Percentiles rank a stretch among this genome's conserved stretches.
Evolutionary conservation across 2,888 invertebrate species (phyloP).

Genomic region (Thera britannica): DNA sequence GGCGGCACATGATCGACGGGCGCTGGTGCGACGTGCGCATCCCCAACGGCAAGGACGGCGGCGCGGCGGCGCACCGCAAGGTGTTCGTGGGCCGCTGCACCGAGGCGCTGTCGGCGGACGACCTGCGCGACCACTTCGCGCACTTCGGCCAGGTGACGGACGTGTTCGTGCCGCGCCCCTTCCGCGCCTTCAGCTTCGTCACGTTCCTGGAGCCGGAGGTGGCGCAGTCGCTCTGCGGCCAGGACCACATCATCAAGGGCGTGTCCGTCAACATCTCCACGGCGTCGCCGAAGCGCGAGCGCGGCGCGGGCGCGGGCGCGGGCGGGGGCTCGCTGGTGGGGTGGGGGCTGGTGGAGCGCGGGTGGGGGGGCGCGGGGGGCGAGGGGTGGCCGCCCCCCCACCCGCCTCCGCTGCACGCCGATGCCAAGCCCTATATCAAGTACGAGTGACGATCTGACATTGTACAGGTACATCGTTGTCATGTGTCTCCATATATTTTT

Average conservation of each 20-base stretch:
- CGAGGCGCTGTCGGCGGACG: conserved; percentile 91
- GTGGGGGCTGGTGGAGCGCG: conserved; percentile 67
- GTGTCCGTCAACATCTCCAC: conserved; percentile 95
- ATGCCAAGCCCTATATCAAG: conserved; percentile 79
- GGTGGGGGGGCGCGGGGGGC: conserved; percentile 56
- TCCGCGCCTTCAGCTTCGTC: conserved; percentile 92
- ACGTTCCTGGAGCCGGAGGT: conserved; percentile 93
- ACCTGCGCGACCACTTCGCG: conserved; percentile 90
- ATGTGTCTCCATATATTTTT: conserved; percentile 31
- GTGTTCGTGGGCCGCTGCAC: conserved; percentile 94
- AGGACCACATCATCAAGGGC: conserved; percentile 93
- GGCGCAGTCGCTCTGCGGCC: conserved; percentile 91
- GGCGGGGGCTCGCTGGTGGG: conserved; percentile 54
- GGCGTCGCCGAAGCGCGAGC: conserved; percentile 92
- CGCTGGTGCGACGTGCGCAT: conserved; percentile 90
- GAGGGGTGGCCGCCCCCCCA: conserved; percentile 57
- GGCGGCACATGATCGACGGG: conserved; percentile 88
- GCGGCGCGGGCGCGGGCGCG: conserved; percentile 47
- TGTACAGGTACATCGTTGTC: conserved; percentile 38
- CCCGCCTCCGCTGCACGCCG: conserved; percentile 50
- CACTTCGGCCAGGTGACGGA: conserved; percentile 94
- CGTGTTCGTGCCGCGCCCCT: conserved; percentile 95
- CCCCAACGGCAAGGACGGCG: conserved; percentile 88
- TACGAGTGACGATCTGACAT: conserved; percentile 64
- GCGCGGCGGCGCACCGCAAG: conserved; percentile 88